Evolutionary conservation across 2,797 vertebrate genomes (phyloP), one percentile per base, ranked within the genome.

Genomic region (Mormyrus hasselquistii): DNA sequence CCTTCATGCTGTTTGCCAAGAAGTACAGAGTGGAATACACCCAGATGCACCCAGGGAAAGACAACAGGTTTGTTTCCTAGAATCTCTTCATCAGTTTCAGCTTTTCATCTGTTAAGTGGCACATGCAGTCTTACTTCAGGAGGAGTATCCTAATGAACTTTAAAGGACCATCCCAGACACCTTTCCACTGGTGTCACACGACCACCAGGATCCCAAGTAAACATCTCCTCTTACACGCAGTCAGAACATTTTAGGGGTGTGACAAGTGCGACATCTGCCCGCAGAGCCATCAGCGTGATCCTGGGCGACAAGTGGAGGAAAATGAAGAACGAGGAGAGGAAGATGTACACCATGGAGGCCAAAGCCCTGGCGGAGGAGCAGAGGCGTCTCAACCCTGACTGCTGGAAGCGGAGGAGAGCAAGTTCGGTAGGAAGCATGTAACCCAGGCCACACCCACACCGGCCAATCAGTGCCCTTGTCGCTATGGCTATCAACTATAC

Each of bases 1-100:
- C 98, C 96, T 99, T 99, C 96, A 99, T 99, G 98, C 97, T 99
- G 92, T 99, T 99, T 91, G 99, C 99, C 95, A 99, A 99, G 97
- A 99, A 99, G 93, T 99, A 99, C 95, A 96, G 99, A 95, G 98
- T 99, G 93, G 99, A 99, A 95, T 99, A 99, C 94, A 99, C 98
- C 85, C 98, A 99, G 94, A 99, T 99, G 99, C 99, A 99, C 94
- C 99, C 99, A 94, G 99, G 99, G 93, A 99, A 99, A 94, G 99
- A 99, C 94, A 99, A 99, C 97, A 98, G 99, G 99, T 99, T 95
- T 94, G 90, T 84, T 79, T 44, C 41, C 73, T 38, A 41, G 16
- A 79, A 19, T 79, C 12, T 2, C 65, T 34, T 5, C 29, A 16
- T 73, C 73, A 44, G 34, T 41, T 79, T 69, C 9, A 25, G 25